Percentiles rank a stretch among this genome's conserved stretches.
Evolutionary conservation across 2,113 vertebrate species (phyloP).

Genomic region (Vireo altiloquus): DNA sequence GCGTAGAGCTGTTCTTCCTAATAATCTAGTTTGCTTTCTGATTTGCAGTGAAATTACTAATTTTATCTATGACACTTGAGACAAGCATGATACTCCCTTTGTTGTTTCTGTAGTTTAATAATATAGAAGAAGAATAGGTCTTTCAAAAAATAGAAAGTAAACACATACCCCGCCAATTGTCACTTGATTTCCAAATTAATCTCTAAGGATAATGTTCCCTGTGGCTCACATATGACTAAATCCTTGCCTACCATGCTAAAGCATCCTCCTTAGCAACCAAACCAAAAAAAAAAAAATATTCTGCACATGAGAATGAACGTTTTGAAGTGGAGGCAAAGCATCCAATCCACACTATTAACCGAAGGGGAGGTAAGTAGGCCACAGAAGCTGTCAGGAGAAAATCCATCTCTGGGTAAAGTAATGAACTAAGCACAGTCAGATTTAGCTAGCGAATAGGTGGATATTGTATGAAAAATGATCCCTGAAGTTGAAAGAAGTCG

Average conservation of each 20-base stretch:
- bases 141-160: not conserved
- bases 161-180: not conserved
- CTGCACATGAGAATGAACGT: not conserved
- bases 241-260: not conserved
- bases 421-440: not conserved
- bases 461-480: not conserved
- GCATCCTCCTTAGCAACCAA: constrained; percentile 19
- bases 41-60: constrained; percentile 36
- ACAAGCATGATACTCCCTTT: not conserved
- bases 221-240: not conserved
- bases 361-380: not conserved
- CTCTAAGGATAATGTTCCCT: not conserved
- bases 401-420: not conserved
- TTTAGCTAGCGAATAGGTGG: not conserved
- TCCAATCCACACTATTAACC: not conserved
- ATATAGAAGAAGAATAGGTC: not conserved
- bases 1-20: not conserved
- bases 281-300: not conserved
- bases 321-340: not conserved
- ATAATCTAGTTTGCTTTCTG: constrained; percentile 21
- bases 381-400: not conserved
- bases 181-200: constrained; percentile 45
- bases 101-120: constrained; percentile 40
- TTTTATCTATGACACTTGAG: constrained; percentile 32
- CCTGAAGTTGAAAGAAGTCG: not conserved